Percentiles rank a stretch among this genome's conserved stretches.
phyloP scores from a whole-genome alignment of 1,140 invertebrate genomes.

The Lethrus apterus region DNA sequence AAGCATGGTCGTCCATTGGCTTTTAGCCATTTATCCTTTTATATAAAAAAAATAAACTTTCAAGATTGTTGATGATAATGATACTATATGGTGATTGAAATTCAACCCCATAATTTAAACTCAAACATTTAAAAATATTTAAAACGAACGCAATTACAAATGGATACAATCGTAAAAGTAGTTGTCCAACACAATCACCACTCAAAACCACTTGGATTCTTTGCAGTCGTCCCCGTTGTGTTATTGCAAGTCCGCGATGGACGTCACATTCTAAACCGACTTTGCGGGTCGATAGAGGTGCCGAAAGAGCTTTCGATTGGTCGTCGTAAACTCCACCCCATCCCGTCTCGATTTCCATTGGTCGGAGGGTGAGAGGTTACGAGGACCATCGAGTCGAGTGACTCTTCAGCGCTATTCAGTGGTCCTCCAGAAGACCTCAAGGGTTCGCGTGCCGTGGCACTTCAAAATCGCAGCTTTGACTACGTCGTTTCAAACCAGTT shows the following conservation, averaged over 20 bases:
- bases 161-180: conserved; percentile 11
- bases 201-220: conserved; percentile 11
- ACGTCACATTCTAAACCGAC: conserved; percentile 11
- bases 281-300: conserved; percentile 13
- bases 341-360: conserved; percentile 23
- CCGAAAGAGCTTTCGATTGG: conserved; percentile 24
- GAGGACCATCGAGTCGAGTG: conserved; percentile 33
- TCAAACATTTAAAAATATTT: too few relatives aligned
- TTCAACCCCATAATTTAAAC: too few relatives aligned
- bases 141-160: too few relatives aligned
- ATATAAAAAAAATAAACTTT: too few relatives aligned
- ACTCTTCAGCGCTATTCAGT: conserved; percentile 39
- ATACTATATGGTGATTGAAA: too few relatives aligned
- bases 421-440: conserved; percentile 36
- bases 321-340: conserved; percentile 24
- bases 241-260: neutral
- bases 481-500: too few relatives aligned
- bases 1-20: too few relatives aligned
- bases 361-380: conserved; percentile 28
- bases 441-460: conserved; percentile 38
- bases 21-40: too few relatives aligned
- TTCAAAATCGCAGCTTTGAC: conserved; percentile 24
- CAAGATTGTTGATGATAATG: too few relatives aligned
- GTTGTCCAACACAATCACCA: conserved; percentile 14
- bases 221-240: neutral